phyloP scores from a whole-genome alignment of 2,888 invertebrate genomes.

The Graphium colonna region DNA sequence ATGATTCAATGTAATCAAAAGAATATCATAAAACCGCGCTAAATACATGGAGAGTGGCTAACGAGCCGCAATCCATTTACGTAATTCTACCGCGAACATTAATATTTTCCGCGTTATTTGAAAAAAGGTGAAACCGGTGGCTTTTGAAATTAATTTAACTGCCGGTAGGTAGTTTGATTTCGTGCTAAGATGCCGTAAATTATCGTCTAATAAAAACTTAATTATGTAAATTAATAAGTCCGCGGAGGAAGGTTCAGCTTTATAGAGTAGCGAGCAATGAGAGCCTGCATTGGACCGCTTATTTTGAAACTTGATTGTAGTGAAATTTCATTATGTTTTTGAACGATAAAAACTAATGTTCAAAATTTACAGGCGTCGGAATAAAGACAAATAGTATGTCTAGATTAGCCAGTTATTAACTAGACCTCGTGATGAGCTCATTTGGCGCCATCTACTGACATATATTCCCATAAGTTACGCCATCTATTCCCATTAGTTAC shows the following conservation, averaged over 20 bases:
- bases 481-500: too few relatives aligned
- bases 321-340: too few relatives aligned
- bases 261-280: slow-evolving; percentile 9
- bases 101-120: slow-evolving; percentile 9
- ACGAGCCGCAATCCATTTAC: slow-evolving; percentile 8
- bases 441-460: too few relatives aligned
- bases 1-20: not conserved
- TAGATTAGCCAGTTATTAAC: too few relatives aligned
- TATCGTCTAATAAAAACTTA: slow-evolving; percentile 25
- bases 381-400: too few relatives aligned
- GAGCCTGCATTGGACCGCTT: not conserved
- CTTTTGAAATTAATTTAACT: slow-evolving; percentile 20
- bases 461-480: too few relatives aligned
- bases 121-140: slow-evolving; percentile 12
- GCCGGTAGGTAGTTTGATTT: slow-evolving; percentile 3
- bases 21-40: slow-evolving; percentile 5
- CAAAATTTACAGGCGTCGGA: too few relatives aligned
- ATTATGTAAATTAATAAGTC: slow-evolving; percentile 27
- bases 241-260: slow-evolving; percentile 5
- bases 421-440: too few relatives aligned
- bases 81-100: slow-evolving; percentile 13
- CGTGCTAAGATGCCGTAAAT: slow-evolving; percentile 23
- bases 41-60: slow-evolving; percentile 8
- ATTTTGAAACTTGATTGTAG: too few relatives aligned
- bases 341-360: too few relatives aligned